A percentile compares a stretch with the other conserved stretches of the same genome.
These are phyloP conservation scores for Halictus quadricinctus DNA, from an alignment of 2,888 invertebrate species.

Conservation along the genomic window DNA sequence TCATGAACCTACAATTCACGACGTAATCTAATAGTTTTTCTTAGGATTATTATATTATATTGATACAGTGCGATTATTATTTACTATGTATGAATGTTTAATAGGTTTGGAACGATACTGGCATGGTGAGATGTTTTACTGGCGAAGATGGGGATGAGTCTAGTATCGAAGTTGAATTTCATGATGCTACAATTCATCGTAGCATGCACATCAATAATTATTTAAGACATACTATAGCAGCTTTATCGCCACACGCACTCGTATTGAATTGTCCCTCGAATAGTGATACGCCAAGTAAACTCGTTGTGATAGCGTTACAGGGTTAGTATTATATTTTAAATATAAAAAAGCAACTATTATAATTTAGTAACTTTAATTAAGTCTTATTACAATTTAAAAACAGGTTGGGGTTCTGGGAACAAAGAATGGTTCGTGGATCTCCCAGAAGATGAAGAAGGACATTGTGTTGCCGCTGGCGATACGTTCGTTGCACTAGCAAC, in stretches of 20 bases:
- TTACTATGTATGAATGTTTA: constrained; percentile 20
- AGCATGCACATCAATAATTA: constrained; percentile 95
- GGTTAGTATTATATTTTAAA: constrained; percentile 62
- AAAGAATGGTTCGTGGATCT: constrained; percentile 94
- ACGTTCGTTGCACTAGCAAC: constrained; percentile 93
- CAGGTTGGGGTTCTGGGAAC: constrained; percentile 85
- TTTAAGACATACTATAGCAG: constrained; percentile 93
- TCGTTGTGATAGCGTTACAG: constrained; percentile 78
- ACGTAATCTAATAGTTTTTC: no score
- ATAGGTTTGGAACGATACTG: constrained; percentile 95
- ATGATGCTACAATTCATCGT: constrained; percentile 94
- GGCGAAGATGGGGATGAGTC: constrained; percentile 86
- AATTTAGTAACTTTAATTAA: not conserved
- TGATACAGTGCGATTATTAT: not conserved
- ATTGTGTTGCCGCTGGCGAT: constrained; percentile 86
- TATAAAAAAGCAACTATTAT: constrained; percentile 15
- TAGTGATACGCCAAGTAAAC: constrained; percentile 86
- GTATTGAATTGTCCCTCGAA: constrained; percentile 87
- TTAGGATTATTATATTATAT: not conserved
- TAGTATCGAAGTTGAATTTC: constrained; percentile 97
- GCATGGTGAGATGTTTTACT: constrained; percentile 93
- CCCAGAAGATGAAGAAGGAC: constrained; percentile 90
- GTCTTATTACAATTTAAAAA: constrained; percentile 14
- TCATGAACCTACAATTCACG: no score
- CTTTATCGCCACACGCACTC: constrained; percentile 91